Conservation (phyloP, 1,140 invertebrate species). For the Drosophila athabasca region DNA sequence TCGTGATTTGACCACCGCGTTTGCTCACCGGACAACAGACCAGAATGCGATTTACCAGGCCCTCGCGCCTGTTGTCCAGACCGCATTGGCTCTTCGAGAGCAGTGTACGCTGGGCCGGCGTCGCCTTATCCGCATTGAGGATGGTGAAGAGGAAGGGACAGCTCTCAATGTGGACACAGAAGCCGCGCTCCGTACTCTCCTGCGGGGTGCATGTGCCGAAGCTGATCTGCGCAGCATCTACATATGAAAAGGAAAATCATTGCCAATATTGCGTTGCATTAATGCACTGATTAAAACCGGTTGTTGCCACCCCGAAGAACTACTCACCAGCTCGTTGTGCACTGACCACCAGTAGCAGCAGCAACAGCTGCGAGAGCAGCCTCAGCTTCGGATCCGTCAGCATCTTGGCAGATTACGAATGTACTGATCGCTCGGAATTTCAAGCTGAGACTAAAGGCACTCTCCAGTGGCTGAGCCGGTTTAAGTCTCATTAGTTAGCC, state of each 20-base stretch:
- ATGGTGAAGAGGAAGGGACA: conserved; percentile 80
- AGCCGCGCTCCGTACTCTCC: conserved; percentile 66
- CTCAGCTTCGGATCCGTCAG: conserved; percentile 23
- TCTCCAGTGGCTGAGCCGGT: conserved; percentile 14
- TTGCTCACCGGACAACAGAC: conserved; percentile 61
- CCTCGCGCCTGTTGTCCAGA: conserved; percentile 55
- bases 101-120: conserved; percentile 24
- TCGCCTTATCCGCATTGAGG: conserved; percentile 34
- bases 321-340: conserved; percentile 44
- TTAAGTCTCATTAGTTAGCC: conserved; percentile 18
- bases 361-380: not conserved
- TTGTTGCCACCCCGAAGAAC: conserved; percentile 7
- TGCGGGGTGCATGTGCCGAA: conserved; percentile 80
- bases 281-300: conserved; percentile 44
- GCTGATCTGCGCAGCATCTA: conserved; percentile 49
- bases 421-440: conserved; percentile 26
- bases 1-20: not conserved
- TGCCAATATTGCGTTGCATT: conserved; percentile 11
- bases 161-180: conserved; percentile 78
- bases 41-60: conserved; percentile 50
- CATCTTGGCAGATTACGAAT: conserved; percentile 31
- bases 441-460: conserved; percentile 47
- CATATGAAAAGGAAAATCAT: conserved; percentile 17
- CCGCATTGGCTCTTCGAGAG: conserved; percentile 68
- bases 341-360: conserved; percentile 16